Evolutionary conservation across 2,888 invertebrate species (phyloP).

Genomic region (Pristionchus exspectatus): DNA sequence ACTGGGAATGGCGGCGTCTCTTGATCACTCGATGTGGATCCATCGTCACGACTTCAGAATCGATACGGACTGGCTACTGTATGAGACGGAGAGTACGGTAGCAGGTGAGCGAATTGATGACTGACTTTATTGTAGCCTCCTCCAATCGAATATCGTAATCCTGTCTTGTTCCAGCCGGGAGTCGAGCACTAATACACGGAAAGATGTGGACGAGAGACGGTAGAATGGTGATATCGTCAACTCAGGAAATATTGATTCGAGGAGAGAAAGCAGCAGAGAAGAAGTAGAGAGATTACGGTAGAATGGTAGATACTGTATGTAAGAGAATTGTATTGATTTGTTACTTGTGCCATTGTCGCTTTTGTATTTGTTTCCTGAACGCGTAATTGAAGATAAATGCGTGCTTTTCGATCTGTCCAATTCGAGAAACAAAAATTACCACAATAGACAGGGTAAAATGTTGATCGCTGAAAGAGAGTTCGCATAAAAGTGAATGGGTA

Average conservation of each 20-base stretch:
- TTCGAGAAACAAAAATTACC: background rate
- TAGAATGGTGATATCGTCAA: slow-evolving; percentile 79
- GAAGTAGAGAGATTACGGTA: slow-evolving; percentile 26
- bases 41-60: slow-evolving; percentile 78
- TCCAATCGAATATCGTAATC: background rate
- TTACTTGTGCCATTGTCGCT: slow-evolving; percentile 50
- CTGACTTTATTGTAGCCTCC: slow-evolving; percentile 3
- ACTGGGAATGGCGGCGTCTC: slow-evolving; percentile 76
- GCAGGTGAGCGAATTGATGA: slow-evolving; percentile 73
- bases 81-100: slow-evolving; percentile 79
- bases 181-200: slow-evolving; percentile 78
- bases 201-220: slow-evolving; percentile 80
- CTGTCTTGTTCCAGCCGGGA: slow-evolving; percentile 73
- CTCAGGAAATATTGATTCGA: slow-evolving; percentile 80
- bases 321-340: slow-evolving; percentile 33
- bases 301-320: slow-evolving; percentile 8
- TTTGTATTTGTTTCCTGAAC: background rate
- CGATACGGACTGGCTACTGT: slow-evolving; percentile 80
- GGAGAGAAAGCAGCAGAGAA: slow-evolving; percentile 45
- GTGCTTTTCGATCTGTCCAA: background rate
- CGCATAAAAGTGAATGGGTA: background rate
- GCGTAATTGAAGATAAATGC: slow-evolving; percentile 19
- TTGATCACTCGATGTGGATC: slow-evolving; percentile 81
- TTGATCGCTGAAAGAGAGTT: background rate
- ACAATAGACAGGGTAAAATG: background rate